Percentiles rank a stretch among this genome's conserved stretches.
These are phyloP conservation scores for Phataginus tetradactyla DNA, from an alignment of 2,797 vertebrate species.

Conservation along the genomic window DNA sequence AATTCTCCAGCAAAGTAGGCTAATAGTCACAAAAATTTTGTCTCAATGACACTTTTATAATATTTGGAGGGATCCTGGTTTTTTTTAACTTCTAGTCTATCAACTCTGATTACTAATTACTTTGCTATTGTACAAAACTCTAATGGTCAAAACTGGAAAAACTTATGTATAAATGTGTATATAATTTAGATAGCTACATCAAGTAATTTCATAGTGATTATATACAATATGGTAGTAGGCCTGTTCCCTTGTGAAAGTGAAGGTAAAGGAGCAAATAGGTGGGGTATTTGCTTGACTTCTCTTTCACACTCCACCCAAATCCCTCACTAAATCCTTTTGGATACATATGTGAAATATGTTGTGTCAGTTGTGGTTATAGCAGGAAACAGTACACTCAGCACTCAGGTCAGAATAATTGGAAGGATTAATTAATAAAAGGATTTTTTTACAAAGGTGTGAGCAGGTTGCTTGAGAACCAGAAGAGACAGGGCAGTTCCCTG, in stretches of 20 bases:
- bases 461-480: not conserved
- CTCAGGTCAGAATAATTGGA: not conserved
- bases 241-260: not conserved
- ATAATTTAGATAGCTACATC: not conserved
- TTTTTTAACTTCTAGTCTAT: not conserved
- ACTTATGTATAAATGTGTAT: not conserved
- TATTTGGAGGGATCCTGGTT: not conserved
- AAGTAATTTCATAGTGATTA: not conserved
- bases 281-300: not conserved
- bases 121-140: not conserved
- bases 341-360: not conserved
- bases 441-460: not conserved
- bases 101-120: not conserved
- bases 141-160: not conserved
- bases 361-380: not conserved
- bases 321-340: not conserved
- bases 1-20: not conserved
- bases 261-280: not conserved
- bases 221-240: no score
- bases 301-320: not conserved
- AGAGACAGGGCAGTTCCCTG: not conserved
- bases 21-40: not conserved
- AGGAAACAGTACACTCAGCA: not conserved
- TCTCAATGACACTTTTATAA: not conserved
- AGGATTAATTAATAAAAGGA: not conserved